phyloP scores from a whole-genome alignment of 1,140 invertebrate species.

The Brachionus manjavacas region DNA sequence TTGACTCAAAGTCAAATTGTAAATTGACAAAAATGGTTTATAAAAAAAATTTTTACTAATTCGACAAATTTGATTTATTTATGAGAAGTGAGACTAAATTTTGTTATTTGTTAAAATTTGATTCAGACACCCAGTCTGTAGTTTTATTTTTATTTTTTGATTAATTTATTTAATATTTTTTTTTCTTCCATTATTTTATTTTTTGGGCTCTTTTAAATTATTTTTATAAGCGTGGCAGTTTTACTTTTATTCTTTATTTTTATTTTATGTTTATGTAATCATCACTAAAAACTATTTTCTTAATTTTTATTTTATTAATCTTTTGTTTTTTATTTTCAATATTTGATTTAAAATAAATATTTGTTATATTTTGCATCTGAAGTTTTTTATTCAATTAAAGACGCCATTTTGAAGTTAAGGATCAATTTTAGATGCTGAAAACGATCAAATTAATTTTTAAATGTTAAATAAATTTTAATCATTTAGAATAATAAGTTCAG shows the following conservation, averaged over 20 bases:
- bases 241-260: too few species aligned
- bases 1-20: conserved; percentile 20
- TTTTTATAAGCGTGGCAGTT: neutral
- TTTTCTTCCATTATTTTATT: neutral
- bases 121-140: neutral
- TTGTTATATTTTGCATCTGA: neutral
- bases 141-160: neutral
- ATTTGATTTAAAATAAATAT: neutral
- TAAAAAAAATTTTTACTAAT: conserved; percentile 22
- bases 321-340: neutral
- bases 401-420: too few species aligned
- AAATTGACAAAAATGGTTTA: conserved; percentile 34
- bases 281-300: neutral
- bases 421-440: too few species aligned
- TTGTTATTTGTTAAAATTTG: neutral
- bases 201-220: neutral
- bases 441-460: too few species aligned
- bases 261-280: neutral
- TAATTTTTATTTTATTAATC: neutral
- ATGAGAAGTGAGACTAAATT: neutral
- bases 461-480: too few species aligned
- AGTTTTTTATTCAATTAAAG: too few species aligned
- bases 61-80: neutral
- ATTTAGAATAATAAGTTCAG: too few species aligned
- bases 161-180: neutral